Percentiles rank a stretch among this genome's conserved stretches.
Evolutionary conservation across 2,888 invertebrate species (phyloP).

Genomic region (Drosophila ezoana): DNA sequence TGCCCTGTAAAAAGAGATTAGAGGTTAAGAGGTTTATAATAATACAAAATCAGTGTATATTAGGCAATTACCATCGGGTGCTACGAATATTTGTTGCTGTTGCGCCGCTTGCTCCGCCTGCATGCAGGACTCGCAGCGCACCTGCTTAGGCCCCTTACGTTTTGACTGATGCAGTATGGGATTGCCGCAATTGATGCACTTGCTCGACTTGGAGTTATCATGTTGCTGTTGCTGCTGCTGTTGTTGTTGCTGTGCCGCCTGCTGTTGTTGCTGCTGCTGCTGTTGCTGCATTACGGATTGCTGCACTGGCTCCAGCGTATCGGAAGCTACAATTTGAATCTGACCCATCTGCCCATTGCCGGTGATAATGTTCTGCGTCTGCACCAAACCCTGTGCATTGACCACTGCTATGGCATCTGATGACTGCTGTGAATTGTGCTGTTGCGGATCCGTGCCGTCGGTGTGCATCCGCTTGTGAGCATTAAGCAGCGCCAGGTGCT

Average conservation of each 20-base stretch:
- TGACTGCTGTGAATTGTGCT: conserved; percentile 68
- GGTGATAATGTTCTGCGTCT: conserved; percentile 84
- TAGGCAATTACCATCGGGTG: conserved; percentile 86
- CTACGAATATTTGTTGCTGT: conserved; percentile 87
- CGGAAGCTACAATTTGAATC: conserved; percentile 87
- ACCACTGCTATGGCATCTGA: conserved; percentile 87
- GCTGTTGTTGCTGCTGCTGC: conserved; percentile 57
- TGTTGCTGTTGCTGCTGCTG: conserved; percentile 57
- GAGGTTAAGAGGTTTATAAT: background rate
- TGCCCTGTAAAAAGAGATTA: conserved; percentile 84
- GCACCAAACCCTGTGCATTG: conserved; percentile 84
- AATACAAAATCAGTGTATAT: background rate
- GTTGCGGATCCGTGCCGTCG: conserved; percentile 85
- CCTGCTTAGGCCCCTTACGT: conserved; percentile 88
- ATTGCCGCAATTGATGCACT: conserved; percentile 88
- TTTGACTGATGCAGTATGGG: conserved; percentile 86
- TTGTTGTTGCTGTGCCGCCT: conserved; percentile 36
- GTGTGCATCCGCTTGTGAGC: conserved; percentile 94
- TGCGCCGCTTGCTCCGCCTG: conserved; percentile 86
- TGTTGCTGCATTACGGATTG: conserved; percentile 72
- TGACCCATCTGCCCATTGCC: conserved; percentile 85
- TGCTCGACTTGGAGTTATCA: conserved; percentile 85
- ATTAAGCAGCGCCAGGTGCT: conserved; percentile 92
- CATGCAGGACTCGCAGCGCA: conserved; percentile 88
- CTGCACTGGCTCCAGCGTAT: conserved; percentile 77